Percentiles rank a stretch among this genome's conserved stretches.
phyloP scores from a whole-genome alignment of 1,140 invertebrate species.

The Penaeus chinensis region DNA sequence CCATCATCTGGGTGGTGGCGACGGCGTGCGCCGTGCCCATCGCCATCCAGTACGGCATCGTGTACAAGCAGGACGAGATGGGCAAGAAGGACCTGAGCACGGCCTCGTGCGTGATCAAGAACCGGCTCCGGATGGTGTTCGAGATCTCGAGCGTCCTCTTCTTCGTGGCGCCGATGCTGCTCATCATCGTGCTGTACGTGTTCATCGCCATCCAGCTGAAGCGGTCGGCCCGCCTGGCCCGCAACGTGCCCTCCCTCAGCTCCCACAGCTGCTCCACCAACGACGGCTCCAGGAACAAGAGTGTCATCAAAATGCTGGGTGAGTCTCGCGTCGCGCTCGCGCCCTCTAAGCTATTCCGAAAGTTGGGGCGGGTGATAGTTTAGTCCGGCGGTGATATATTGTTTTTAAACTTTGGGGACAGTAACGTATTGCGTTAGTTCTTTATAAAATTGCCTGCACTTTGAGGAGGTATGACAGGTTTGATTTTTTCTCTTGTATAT shows the following conservation, averaged over 20 bases:
- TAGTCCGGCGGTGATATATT: too few species aligned
- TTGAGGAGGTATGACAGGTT: too few species aligned
- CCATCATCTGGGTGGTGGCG: constrained; percentile 74
- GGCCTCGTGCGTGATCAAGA: constrained; percentile 56
- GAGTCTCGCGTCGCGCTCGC: constrained; percentile 47
- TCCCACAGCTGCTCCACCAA: constrained; percentile 50
- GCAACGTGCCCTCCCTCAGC: constrained; percentile 39
- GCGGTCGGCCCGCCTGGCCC: constrained; percentile 68
- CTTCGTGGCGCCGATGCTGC: constrained; percentile 86
- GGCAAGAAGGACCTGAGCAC: constrained; percentile 20
- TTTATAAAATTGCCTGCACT: too few species aligned
- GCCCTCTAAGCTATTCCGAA: too few species aligned
- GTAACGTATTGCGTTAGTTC: too few species aligned
- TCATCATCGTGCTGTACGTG: constrained; percentile 87
- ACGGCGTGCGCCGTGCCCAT: constrained; percentile 80
- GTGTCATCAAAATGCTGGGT: constrained; percentile 66
- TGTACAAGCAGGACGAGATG: constrained; percentile 21
- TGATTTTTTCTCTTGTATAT: too few species aligned
- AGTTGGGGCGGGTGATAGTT: too few species aligned
- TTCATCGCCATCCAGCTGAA: constrained; percentile 82
- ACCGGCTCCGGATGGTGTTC: constrained; percentile 76
- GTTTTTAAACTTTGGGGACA: too few species aligned
- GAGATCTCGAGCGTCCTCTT: constrained; percentile 86
- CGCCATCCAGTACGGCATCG: constrained; percentile 67
- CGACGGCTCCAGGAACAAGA: constrained; percentile 61